Base-by-base conservation (phyloP, 1,140 invertebrate species). In the Rhagoletis pomonella region DNA sequence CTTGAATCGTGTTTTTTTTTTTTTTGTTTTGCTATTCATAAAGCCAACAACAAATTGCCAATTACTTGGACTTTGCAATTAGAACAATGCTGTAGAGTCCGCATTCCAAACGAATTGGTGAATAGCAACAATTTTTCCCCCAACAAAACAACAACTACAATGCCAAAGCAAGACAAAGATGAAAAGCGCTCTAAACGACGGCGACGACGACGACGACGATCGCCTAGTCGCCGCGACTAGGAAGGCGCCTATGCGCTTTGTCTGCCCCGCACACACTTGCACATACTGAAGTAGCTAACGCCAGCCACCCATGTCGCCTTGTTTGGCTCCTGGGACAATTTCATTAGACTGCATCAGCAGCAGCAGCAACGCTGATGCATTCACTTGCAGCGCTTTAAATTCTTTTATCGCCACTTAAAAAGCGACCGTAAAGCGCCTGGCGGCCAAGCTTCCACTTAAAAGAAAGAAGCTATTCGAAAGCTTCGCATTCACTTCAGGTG, bases 41-140 rank as follows among this genome's bases (percentile, higher is more conserved):
- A 55, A 55, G n/a, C 73, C 73, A 81, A 81, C 73, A 81, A 81
- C 73, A 81, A 81, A 81, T 81, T 81, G 73, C 73, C 73, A 81
- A 81, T 81, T 81, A 81, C 73, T 81, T 81, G 47, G 73, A 55
- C 73, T 81, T 81, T 55, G 47, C 73, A 81, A 81, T 81, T 81
- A 81, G 47, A 81, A 81, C 73, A 81, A 81, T 81, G 73, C 73
- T 81, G 73, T 81, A 10, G 73, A 19, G 47, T 19, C 17, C 6
- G 7, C 4, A 6, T 50, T 14, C n/a, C 29, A 44, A n/a, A 39
- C 73, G 55, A 55, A 81, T 81, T 81, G 73, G 47, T 58, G n/a
- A 81, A 81, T 50, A 55, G 73, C n/a, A 29, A 81, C 17, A 81
- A n/a, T 5, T 19, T n/a, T 14, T 19, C 29, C 19, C 5, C 44